Evolutionary conservation across 2,888 invertebrate species (phyloP).

Genomic region (Erebia palarica): DNA sequence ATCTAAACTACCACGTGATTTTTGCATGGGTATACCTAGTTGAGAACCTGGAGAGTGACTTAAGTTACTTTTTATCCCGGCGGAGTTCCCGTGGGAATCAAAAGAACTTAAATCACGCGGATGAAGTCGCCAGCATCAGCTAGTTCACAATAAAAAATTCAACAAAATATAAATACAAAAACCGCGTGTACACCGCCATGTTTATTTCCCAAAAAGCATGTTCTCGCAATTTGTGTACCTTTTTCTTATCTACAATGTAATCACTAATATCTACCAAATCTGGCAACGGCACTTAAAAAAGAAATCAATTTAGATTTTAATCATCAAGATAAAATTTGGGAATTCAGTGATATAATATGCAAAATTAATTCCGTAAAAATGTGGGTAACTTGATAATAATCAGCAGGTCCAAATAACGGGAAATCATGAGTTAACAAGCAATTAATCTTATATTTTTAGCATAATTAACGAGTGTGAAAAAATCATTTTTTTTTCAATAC

Average conservation of each 20-base stretch:
- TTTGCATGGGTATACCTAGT: too few relatives aligned
- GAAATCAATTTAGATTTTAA: conserved; percentile 4
- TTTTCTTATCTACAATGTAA: not conserved
- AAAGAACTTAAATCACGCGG: too few relatives aligned
- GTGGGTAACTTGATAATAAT: not conserved
- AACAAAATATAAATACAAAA: not conserved
- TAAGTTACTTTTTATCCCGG: too few relatives aligned
- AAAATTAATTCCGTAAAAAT: conserved; percentile 7
- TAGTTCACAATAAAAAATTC: too few relatives aligned
- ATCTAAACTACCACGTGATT: too few relatives aligned
- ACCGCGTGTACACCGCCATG: not conserved
- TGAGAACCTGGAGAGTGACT: too few relatives aligned
- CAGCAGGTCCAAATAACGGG: not conserved
- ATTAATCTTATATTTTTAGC: not conserved
- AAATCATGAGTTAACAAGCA: not conserved
- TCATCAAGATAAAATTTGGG: not conserved
- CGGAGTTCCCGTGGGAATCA: too few relatives aligned
- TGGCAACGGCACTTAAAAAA: not conserved
- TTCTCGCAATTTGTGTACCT: not conserved
- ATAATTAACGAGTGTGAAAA: too few relatives aligned
- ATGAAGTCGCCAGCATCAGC: too few relatives aligned
- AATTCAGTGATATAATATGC: not conserved
- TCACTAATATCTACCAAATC: not conserved
- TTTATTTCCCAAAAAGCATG: not conserved
- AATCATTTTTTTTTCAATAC: too few relatives aligned